Evolutionary conservation across 1,140 invertebrate genomes (phyloP).

Genomic region (Calephelis virginiensis): DNA sequence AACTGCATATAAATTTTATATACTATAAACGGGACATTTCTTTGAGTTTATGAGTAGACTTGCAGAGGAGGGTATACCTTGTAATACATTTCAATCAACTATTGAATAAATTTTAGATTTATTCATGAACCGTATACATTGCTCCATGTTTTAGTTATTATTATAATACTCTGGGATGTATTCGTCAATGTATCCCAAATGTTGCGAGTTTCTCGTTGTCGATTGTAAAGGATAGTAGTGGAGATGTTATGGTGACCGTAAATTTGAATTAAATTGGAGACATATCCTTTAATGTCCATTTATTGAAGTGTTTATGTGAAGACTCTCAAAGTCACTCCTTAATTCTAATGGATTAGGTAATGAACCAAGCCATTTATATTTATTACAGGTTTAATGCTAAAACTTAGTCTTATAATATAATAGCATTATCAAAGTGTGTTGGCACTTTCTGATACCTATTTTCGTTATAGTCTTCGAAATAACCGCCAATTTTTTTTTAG

Average conservation of each 20-base stretch:
- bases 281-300: conserved; percentile 69
- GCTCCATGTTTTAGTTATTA: conserved; percentile 2
- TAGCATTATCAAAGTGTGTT: neutral
- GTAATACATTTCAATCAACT: neutral
- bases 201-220: no score
- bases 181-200: conserved; percentile 19
- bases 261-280: conserved; percentile 69
- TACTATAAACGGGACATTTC: conserved; percentile 68
- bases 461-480: neutral
- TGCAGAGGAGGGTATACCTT: conserved; percentile 42
- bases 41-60: conserved; percentile 60
- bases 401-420: neutral
- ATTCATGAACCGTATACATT: conserved; percentile 28
- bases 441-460: neutral
- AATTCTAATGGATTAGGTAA: conserved; percentile 32
- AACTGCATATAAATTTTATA: conserved; percentile 75
- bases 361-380: conserved; percentile 8
- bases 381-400: conserved; percentile 1
- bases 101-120: conserved; percentile 20
- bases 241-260: conserved; percentile 59
- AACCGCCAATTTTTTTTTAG: no score
- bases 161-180: neutral
- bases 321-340: conserved; percentile 38
- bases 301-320: conserved; percentile 66
- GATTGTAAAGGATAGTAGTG: conserved; percentile 11